Evolutionary conservation across 2,888 invertebrate species (phyloP), one percentile per base, ranked within the genome.

Genomic region (Patella depressa): DNA sequence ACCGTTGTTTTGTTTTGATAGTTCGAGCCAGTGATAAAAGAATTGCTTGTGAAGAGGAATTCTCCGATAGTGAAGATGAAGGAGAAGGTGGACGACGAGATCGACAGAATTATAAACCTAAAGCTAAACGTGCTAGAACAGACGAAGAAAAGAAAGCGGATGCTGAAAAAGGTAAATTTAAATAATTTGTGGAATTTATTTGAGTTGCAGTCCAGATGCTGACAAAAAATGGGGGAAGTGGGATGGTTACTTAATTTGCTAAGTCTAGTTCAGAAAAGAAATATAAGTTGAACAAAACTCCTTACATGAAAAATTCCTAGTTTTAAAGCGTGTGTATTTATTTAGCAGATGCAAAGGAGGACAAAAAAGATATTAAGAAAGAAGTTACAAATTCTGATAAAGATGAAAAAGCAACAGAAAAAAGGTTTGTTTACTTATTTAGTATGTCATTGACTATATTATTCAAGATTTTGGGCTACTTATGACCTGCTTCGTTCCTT

Each of bases 21-120:
- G 93, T 93, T 73, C 90, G 93, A 57, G 92, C 93, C 3, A 92
- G 92, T 91, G 99, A 99, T 91, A 98, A 98, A 90, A 94, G 98
- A 83, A 96, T 99, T 88, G 96, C 97, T 3, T 96, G 97, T 81
- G 98, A 98, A 87, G 98, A 97, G 88, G 99, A 99, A 90, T 96
- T 96, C 83, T 93, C 93, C 5, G 93, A 93, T 85, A 92, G 92
- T 78, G 98, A 98, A 91, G 98, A 98, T 90, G 98, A 98, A 91
- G 96, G 95, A 1, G 95, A 95, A 82, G 92, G 92, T 59, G 87
- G 89, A 14, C 82, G 89, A 9, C 83, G 86, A 74, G 88, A 90
- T 81, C 80, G 86, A 71, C 80, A 85, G 74, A 88, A 83, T 77
- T 86, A 84, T 79, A 89, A 89, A 83, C 86, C 87, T 15, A 88